phyloP scores from a whole-genome alignment of 1,140 invertebrate genomes.

The Drosophila repletoides region DNA sequence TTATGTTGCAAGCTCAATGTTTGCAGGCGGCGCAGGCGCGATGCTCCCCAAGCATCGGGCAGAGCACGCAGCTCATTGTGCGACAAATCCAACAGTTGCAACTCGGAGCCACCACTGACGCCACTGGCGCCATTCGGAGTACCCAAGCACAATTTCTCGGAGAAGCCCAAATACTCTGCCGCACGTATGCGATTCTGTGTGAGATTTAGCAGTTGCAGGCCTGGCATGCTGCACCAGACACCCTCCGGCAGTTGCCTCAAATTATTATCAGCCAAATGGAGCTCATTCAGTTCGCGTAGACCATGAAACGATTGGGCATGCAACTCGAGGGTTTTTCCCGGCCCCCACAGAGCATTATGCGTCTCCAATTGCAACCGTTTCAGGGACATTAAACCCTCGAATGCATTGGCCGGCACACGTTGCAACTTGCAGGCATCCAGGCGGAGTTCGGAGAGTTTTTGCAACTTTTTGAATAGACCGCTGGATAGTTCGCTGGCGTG shows the following conservation, averaged over 20 bases:
- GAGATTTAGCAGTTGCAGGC: slow-evolving; percentile 89
- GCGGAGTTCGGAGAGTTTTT: slow-evolving; percentile 87
- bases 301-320: slow-evolving; percentile 86
- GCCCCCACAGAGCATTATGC: slow-evolving; percentile 87
- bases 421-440: slow-evolving; percentile 89
- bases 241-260: slow-evolving; percentile 87
- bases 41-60: slow-evolving; percentile 86
- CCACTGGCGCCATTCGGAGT: slow-evolving; percentile 69
- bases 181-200: slow-evolving; percentile 89
- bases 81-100: slow-evolving; percentile 88
- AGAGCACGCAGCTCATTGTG: slow-evolving; percentile 87
- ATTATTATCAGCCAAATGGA: slow-evolving; percentile 90
- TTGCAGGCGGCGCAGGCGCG: slow-evolving; percentile 87
- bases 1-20: slow-evolving; percentile 90
- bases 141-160: slow-evolving; percentile 78
- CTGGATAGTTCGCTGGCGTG: slow-evolving; percentile 87
- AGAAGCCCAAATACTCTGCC: slow-evolving; percentile 87
- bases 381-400: slow-evolving; percentile 87
- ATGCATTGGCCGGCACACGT: slow-evolving; percentile 87
- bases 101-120: slow-evolving; percentile 81
- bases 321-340: slow-evolving; percentile 86
- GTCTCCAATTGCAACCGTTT: slow-evolving; percentile 87
- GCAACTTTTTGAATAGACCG: slow-evolving; percentile 87
- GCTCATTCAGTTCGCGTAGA: slow-evolving; percentile 86
- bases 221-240: slow-evolving; percentile 88